Percentiles rank a stretch among this genome's conserved stretches.
Evolutionary conservation across 30 jellyfish, hydroid and myxozoan species (phyloP).

Genomic region (Catostylus mosaicus): DNA sequence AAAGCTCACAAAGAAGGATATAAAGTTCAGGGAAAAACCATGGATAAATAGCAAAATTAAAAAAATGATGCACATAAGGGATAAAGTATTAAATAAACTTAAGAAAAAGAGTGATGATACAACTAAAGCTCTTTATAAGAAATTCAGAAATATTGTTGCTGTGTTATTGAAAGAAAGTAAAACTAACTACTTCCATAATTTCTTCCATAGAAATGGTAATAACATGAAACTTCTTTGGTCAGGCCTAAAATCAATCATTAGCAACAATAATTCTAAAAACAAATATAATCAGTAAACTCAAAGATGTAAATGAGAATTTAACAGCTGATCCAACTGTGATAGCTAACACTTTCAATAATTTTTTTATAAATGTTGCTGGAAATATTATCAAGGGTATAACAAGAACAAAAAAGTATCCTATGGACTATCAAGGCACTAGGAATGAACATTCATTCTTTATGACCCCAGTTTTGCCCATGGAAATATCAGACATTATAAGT

Average conservation of each 20-base stretch:
- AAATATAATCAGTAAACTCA: neutral
- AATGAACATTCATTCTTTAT: conserved; percentile 19
- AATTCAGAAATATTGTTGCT: conserved; percentile 27
- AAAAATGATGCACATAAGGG: conserved; percentile 54
- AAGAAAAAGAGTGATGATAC: conserved; percentile 24
- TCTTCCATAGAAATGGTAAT: conserved; percentile 28
- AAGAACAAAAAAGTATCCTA: conserved; percentile 44
- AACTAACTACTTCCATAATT: conserved; percentile 33
- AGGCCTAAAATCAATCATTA: conserved; percentile 41
- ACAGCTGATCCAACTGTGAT: conserved; percentile 37
- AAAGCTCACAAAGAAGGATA: conserved; percentile 40
- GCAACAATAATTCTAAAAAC: conserved; percentile 9
- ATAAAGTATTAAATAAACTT: conserved; percentile 15
- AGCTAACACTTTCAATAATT: conserved; percentile 18
- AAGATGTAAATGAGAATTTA: conserved; percentile 14
- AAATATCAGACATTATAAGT: conserved; percentile 20
- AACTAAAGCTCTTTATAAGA: conserved; percentile 19
- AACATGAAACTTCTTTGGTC: conserved; percentile 20
- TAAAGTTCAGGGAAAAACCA: conserved; percentile 50
- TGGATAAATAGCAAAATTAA: conserved; percentile 22
- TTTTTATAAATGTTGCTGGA: conserved; percentile 26
- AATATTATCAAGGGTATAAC: conserved; percentile 4
- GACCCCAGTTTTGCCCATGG: conserved; percentile 6
- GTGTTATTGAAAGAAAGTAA: conserved; percentile 24
- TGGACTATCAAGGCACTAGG: conserved; percentile 35